Evolutionary conservation across 1,140 invertebrate genomes (phyloP), one percentile per base, ranked within the genome.

Genomic region (Heliconius himera): DNA sequence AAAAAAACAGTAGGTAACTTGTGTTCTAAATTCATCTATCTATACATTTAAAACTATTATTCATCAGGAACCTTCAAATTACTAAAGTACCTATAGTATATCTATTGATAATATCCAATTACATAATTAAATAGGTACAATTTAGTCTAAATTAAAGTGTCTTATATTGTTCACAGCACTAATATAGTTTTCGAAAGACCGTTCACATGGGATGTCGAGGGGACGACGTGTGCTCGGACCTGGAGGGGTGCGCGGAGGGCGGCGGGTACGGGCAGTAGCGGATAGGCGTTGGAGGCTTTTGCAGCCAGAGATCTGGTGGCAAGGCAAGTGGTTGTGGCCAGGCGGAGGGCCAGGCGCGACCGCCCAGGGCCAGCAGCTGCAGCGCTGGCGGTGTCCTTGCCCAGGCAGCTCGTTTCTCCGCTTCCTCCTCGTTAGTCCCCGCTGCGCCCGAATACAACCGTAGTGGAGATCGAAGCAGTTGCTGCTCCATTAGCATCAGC

Each of bases 401-500:
- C 93, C 91, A 95, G 2, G 87, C 94, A 51, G 90, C 94, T 16
- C 94, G 90, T 81, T 95, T 95, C 82, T 95, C 94, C 1, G 92
- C 94, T 54, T 94, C 91, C 20, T 94, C 91, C 0, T 94, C 91
- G 9, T 87, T 81, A 36, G 84, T 80, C 0, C 87, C 85, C 1
- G 86, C 77, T 0, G 84, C 87, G 22, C 91, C 88, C 0, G 94
- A 89, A 83, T 95, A 95, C 72, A 95, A 83, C 36, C 94, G 87
- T 16, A 95, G 83, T 18, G 94, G 94, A 8, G 94, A 94, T 9
- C 94, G 92, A 9, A 95, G 84, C 9, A 95, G 77, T 80, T 95
- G 94, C 77, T 95, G 94, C 80, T 95, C 94, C 94, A 95, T 95
- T 78, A 95, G 82, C 94, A 95, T 95, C 83, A 95, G 76, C 87